Conservation (phyloP, 2,113 vertebrate species). For the Silurus asotus region DNA sequence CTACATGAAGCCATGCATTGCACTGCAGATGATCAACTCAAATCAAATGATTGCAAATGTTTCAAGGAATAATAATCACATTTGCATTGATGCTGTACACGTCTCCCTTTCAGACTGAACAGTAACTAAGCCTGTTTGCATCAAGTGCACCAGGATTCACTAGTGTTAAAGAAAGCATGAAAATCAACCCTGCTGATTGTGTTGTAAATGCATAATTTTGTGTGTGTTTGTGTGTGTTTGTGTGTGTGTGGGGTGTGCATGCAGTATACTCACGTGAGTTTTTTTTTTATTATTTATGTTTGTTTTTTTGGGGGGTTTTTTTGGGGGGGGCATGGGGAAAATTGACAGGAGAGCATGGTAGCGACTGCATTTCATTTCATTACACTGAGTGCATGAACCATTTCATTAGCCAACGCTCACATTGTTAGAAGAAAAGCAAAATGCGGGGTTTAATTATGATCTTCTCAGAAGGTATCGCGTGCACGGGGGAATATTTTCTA, state of each 20-base stretch:
- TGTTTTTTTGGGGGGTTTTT: background rate
- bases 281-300: constrained; percentile 22
- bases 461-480: no score
- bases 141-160: background rate
- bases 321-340: background rate
- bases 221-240: constrained; percentile 40
- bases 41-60: no score
- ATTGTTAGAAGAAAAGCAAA: background rate
- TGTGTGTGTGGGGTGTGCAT: constrained; percentile 20
- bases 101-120: no score
- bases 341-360: constrained; percentile 22
- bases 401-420: constrained; percentile 21
- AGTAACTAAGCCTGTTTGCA: background rate
- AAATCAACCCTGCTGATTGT: background rate
- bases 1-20: background rate
- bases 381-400: background rate
- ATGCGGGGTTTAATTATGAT: no score
- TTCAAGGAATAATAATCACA: no score
- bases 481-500: background rate
- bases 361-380: constrained; percentile 3
- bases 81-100: no score
- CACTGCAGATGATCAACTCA: no score
- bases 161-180: background rate
- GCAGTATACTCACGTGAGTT: constrained; percentile 44
- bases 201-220: constrained; percentile 42